Conservation (phyloP, 1,140 invertebrate genomes). For the Gerris buenoi region DNA sequence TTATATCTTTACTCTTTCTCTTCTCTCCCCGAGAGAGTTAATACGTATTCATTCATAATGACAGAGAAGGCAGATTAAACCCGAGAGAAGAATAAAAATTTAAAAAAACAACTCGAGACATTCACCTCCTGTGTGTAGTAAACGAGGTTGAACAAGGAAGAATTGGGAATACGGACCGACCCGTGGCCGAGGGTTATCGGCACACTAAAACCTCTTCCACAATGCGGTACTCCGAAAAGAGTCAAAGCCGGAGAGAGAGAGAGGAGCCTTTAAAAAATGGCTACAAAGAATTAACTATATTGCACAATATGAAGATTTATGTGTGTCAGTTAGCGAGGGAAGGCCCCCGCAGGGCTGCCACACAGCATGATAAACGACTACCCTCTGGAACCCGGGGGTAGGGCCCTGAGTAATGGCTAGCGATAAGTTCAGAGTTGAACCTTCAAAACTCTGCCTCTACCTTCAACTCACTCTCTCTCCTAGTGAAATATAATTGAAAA, state of each 20-base stretch:
- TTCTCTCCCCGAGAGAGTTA: no score
- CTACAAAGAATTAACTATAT: background rate
- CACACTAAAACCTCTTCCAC: no score
- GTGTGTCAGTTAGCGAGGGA: background rate
- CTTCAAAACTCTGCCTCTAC: background rate
- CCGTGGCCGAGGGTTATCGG: no score
- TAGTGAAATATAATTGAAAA: background rate
- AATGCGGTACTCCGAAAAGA: background rate
- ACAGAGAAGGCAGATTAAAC: no score
- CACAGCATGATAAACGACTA: background rate
- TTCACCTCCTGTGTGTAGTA: no score
- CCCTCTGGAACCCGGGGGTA: background rate
- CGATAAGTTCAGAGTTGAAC: background rate
- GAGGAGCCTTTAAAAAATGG: background rate
- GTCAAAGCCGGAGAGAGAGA: background rate
- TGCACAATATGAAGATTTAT: background rate
- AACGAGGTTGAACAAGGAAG: no score
- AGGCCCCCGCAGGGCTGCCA: background rate
- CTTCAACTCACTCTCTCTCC: background rate
- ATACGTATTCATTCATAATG: no score
- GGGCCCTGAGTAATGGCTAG: background rate
- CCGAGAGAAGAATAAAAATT: no score
- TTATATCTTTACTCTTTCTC: no score
- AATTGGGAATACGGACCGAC: no score
- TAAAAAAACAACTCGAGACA: no score